Percentiles rank a stretch among this genome's conserved stretches.
Evolutionary conservation across 2,113 vertebrate species (phyloP).

Genomic region (Campylorhamphus procurvoides): DNA sequence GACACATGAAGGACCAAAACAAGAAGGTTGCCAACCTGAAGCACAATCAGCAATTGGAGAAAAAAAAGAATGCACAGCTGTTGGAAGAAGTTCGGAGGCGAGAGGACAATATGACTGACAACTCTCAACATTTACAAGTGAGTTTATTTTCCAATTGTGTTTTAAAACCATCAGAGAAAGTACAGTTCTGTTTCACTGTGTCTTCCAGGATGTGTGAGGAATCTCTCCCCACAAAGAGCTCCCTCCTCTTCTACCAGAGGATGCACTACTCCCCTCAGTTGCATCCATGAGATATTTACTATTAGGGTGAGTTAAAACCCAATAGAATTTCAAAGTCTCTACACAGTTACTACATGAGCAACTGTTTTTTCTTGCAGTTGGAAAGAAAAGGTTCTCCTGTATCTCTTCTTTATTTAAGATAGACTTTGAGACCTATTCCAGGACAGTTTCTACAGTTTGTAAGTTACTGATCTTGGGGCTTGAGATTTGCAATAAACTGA

Average conservation of each 20-base stretch:
- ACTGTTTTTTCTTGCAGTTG: neutral
- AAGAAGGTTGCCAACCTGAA: conserved; percentile 93
- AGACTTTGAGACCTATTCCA: neutral
- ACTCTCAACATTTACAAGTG: conserved; percentile 88
- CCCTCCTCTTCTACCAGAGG: neutral
- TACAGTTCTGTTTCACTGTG: neutral
- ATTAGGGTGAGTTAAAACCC: neutral
- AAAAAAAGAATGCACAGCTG: conserved; percentile 86
- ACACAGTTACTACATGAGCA: neutral
- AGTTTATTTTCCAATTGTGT: neutral
- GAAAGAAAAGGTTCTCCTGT: neutral
- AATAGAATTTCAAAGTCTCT: neutral
- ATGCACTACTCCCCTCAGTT: neutral
- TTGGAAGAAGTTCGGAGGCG: conserved; percentile 83
- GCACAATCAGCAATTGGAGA: conserved; percentile 86
- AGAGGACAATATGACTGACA: conserved; percentile 83
- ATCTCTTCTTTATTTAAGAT: neutral
- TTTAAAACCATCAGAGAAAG: neutral
- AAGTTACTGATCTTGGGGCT: neutral
- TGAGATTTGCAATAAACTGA: neutral
- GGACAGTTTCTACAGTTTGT: neutral
- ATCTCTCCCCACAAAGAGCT: neutral
- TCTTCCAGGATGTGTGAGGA: neutral
- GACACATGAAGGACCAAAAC: conserved; percentile 91
- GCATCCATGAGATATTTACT: neutral